Conservation (phyloP, 2,797 vertebrate genomes). For the Enteromius thamalakanensis region DNA sequence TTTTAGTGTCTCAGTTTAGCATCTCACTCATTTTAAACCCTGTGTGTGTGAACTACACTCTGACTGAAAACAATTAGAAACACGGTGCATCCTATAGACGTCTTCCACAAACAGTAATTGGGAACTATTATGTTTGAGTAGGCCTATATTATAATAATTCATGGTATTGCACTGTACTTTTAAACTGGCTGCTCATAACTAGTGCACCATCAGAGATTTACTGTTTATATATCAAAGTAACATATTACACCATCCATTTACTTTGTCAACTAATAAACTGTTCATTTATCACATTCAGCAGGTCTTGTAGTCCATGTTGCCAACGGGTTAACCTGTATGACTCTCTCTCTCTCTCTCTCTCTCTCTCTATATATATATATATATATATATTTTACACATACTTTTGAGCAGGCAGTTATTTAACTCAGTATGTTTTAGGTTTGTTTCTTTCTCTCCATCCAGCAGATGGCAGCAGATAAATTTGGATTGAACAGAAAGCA, state of each 20-base stretch:
- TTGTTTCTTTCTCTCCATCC: background rate
- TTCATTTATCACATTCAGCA: background rate
- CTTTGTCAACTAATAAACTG: background rate
- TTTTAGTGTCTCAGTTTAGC: background rate
- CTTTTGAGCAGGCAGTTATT: no score
- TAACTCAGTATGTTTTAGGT: background rate
- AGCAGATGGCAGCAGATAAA: conserved; percentile 9
- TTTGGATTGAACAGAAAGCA: background rate
- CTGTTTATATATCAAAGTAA: background rate
- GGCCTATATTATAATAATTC: background rate
- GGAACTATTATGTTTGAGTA: background rate
- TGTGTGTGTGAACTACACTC: background rate
- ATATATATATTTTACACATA: no score
- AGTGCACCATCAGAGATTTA: background rate
- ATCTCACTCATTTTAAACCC: background rate
- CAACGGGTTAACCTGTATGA: background rate
- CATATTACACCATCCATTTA: background rate
- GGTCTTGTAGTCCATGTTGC: background rate
- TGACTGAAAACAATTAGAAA: background rate
- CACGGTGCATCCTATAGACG: background rate
- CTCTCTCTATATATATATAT: no score
- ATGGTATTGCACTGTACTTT: background rate
- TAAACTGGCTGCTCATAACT: background rate
- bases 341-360: no score
- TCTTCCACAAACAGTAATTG: background rate